These are phyloP conservation scores for Lophius americanus DNA, from an alignment of 2,797 vertebrate genomes.

Conservation along the genomic window DNA sequence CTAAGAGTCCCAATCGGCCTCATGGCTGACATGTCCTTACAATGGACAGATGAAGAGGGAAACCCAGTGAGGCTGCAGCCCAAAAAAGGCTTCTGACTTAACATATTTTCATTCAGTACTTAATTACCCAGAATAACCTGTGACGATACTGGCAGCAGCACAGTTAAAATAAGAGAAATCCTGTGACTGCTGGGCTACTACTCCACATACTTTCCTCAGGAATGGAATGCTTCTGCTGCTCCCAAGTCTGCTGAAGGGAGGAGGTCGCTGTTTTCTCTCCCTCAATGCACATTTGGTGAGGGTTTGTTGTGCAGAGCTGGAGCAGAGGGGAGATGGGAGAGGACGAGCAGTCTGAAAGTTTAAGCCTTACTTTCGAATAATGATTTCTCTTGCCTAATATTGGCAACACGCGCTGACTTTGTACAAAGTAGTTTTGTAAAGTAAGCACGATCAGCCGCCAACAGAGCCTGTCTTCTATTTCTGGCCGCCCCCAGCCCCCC, in stretches of 20 bases:
- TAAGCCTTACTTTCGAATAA: not conserved
- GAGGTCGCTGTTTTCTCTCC: slow-evolving; percentile 49
- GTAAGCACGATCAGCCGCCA: slow-evolving; percentile 72
- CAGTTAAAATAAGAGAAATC: slow-evolving; percentile 72
- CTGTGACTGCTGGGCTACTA: slow-evolving; percentile 76
- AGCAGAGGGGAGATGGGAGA: not conserved
- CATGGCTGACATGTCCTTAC: slow-evolving; percentile 1
- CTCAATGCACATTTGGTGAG: slow-evolving; percentile 55
- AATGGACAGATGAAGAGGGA: slow-evolving; percentile 10
- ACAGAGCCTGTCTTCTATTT: slow-evolving; percentile 82
- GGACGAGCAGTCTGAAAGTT: not conserved
- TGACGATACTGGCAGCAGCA: slow-evolving; percentile 53
- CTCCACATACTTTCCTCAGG: slow-evolving; percentile 71
- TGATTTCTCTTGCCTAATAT: not conserved
- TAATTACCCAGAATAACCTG: slow-evolving; percentile 71
- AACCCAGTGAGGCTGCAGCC: not conserved
- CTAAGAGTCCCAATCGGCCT: slow-evolving; percentile 19
- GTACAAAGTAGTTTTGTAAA: slow-evolving; percentile 64
- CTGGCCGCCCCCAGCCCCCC: slow-evolving; percentile 56
- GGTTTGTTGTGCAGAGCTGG: slow-evolving; percentile 35
- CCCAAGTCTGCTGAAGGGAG: slow-evolving; percentile 46
- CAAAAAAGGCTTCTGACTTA: slow-evolving; percentile 52
- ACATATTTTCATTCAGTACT: slow-evolving; percentile 55
- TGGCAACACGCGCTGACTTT: slow-evolving; percentile 32
- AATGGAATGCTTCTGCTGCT: slow-evolving; percentile 71